Evolutionary conservation across 2,888 invertebrate genomes (phyloP), one percentile per base, ranked within the genome.

Genomic region (Platycnemis pennipes): DNA sequence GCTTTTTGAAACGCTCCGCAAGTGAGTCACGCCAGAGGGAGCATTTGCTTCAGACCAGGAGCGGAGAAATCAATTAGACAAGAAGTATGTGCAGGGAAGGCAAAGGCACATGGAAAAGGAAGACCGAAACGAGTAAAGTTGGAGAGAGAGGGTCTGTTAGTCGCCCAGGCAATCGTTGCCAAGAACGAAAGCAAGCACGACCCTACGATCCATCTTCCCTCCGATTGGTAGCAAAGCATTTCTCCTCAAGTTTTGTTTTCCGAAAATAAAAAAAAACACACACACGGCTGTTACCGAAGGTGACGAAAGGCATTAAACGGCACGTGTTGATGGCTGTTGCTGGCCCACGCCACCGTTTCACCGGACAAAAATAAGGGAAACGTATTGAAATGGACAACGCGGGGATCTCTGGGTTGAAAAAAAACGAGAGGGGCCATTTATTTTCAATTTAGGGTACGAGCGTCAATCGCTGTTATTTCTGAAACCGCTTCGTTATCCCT

Each of bases 201-300:
- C n/a, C 69, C 31, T 7, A 31, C 69, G 31, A 69, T 69, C 69
- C 69, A 69, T 69, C 69, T 69, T 69, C 69, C 31, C 69, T 31
- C 69, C 31, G 69, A 69, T 69, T 69, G 69, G 69, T n/a, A n/a
- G 11, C n/a, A 5, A 31, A 69, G 7, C 31, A 31, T 31, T 69
- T 22, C 69, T 11, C 69, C 7, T 31, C 7, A 31, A 2, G 31
- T 69, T 69, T 69, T 69, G 31, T 69, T 69, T 69, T 69, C 22
- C 69, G 69, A 69, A 69, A 69, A 56, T 22, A 22, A 56, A 13
- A 56, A 56, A 56, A 7, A 69, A 69, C 7, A 69, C 2, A n/a
- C n/a, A n/a, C n/a, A n/a, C n/a, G n/a, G 69, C 69, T 69, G 69
- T 31, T 69, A 31, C 69, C n/a, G 31, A 69, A 69, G 69, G 69